Percentiles rank a stretch among this genome's conserved stretches.
phyloP scores from a whole-genome alignment of 2,797 vertebrate species.

The Pseudomugil tenellus region DNA sequence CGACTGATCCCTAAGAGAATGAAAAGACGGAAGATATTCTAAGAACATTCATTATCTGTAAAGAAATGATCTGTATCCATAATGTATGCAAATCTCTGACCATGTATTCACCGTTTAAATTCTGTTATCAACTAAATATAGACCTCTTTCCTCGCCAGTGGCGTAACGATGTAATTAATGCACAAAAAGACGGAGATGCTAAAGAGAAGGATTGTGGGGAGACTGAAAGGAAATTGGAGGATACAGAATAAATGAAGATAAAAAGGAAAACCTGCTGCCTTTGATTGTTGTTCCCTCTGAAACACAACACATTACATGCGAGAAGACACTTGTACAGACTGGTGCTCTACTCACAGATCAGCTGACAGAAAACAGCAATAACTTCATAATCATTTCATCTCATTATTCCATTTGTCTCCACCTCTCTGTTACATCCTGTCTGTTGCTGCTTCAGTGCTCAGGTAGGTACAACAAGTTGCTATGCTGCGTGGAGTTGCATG shows the following conservation, averaged over 20 bases:
- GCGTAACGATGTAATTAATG: constrained; percentile 76
- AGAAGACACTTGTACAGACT: constrained; percentile 18
- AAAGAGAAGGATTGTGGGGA: constrained; percentile 49
- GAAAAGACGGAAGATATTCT: constrained; percentile 63
- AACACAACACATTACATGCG: constrained; percentile 48
- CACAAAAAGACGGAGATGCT: constrained; percentile 37
- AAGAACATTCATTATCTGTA: constrained; percentile 77
- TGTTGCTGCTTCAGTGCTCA: constrained; percentile 55
- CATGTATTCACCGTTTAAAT: constrained; percentile 74
- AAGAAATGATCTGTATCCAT: constrained; percentile 72
- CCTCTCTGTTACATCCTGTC: constrained; percentile 39
- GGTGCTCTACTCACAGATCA: constrained; percentile 27
- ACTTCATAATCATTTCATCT: constrained; percentile 69
- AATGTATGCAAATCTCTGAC: constrained; percentile 82
- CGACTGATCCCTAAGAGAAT: constrained; percentile 58
- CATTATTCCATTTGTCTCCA: constrained; percentile 72
- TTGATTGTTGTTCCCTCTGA: constrained; percentile 58
- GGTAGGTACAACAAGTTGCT: constrained; percentile 61
- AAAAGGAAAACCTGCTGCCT: constrained; percentile 56
- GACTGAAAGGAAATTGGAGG: constrained; percentile 51
- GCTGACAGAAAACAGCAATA: constrained; percentile 34
- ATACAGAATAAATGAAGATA: constrained; percentile 64
- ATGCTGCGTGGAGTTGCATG: constrained; percentile 61
- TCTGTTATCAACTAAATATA: constrained; percentile 78
- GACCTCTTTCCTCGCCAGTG: constrained; percentile 57